These are phyloP conservation scores for Drosophila nr. medialis DNA, from an alignment of 2,888 invertebrate species.

Conservation along the genomic window DNA sequence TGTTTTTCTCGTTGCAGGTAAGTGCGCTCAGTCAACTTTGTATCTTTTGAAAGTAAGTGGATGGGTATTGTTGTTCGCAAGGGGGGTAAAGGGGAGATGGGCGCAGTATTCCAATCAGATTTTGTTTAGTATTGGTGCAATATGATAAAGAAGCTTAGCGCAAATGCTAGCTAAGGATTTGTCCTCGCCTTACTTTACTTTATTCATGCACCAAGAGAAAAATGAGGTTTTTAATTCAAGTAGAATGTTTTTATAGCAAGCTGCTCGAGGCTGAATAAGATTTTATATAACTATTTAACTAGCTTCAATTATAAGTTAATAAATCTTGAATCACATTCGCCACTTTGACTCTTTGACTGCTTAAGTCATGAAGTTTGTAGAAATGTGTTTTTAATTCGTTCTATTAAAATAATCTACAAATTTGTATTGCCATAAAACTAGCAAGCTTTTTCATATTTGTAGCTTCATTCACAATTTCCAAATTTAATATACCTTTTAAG, in stretches of 20 bases:
- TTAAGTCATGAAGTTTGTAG: neutral
- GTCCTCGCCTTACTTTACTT: neutral
- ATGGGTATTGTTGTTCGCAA: neutral
- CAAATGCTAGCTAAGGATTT: neutral
- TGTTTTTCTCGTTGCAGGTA: slow-evolving; percentile 57
- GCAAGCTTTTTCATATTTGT: neutral
- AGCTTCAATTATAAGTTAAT: neutral
- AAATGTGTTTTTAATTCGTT: neutral
- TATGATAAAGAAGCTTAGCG: neutral
- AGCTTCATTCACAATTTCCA: neutral
- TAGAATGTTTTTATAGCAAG: neutral
- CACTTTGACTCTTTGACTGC: too few relatives aligned
- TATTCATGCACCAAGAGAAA: neutral
- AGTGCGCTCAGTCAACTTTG: slow-evolving; percentile 50
- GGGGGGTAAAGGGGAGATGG: neutral
- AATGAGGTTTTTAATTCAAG: neutral
- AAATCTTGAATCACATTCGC: neutral
- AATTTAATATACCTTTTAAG: neutral
- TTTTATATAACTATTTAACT: neutral
- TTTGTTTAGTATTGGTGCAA: neutral
- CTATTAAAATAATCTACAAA: neutral
- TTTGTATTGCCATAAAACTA: neutral
- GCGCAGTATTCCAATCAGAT: neutral
- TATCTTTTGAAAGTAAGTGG: slow-evolving; percentile 48
- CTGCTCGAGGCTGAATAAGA: neutral